Conservation (phyloP, 2,888 invertebrate genomes). For the Tromatobia lineatoria region DNA sequence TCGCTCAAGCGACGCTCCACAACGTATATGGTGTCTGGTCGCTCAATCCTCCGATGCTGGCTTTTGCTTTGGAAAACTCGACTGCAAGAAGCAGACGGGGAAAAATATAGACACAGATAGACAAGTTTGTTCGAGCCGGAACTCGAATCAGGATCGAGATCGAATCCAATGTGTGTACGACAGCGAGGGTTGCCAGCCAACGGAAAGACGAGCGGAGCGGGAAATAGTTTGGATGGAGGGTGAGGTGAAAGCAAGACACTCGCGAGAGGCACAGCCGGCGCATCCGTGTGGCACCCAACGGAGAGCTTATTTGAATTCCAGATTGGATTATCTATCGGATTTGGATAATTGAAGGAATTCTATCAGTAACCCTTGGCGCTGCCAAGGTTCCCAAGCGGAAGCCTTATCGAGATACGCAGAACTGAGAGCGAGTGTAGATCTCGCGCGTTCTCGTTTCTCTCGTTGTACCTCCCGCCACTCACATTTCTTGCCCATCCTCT, state of each 20-base stretch:
- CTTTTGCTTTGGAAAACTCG: slow-evolving; percentile 35
- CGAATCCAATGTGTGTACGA: slow-evolving; percentile 62
- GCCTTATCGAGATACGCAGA: slow-evolving; percentile 57
- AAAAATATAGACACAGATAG: slow-evolving; percentile 30
- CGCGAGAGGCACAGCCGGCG: slow-evolving; percentile 53
- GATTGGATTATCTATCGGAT: slow-evolving; percentile 83
- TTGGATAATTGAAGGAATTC: slow-evolving; percentile 81
- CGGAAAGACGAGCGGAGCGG: slow-evolving; percentile 37
- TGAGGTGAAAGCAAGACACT: slow-evolving; percentile 45
- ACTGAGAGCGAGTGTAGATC: slow-evolving; percentile 47
- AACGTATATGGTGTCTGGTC: slow-evolving; percentile 48
- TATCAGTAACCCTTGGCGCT: slow-evolving; percentile 76
- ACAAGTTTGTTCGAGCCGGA: slow-evolving; percentile 57
- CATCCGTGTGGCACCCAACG: slow-evolving; percentile 39
- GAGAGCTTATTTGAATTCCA: slow-evolving; percentile 81
- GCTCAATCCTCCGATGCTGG: slow-evolving; percentile 32
- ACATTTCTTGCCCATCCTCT: slow-evolving; percentile 16
- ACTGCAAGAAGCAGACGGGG: background rate
- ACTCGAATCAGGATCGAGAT: slow-evolving; percentile 62
- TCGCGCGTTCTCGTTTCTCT: slow-evolving; percentile 55
- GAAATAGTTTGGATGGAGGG: slow-evolving; percentile 32
- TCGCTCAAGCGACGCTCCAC: slow-evolving; percentile 29
- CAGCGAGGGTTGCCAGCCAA: slow-evolving; percentile 66
- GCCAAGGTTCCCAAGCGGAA: slow-evolving; percentile 63
- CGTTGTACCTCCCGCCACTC: slow-evolving; percentile 32